Evolutionary conservation across 2,797 vertebrate genomes (phyloP).

Genomic region (Ptychobarbus kaznakovi): DNA sequence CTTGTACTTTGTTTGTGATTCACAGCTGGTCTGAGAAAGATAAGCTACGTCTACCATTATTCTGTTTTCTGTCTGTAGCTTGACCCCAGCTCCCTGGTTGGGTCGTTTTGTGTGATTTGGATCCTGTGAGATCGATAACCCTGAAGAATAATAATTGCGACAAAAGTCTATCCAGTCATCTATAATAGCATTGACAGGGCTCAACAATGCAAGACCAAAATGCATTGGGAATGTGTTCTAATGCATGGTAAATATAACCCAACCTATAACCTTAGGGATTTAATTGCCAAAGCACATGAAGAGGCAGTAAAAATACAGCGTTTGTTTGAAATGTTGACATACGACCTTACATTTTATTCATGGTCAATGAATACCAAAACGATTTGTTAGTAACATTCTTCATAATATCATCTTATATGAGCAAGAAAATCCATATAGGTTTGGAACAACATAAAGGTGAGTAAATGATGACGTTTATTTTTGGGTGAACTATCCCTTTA

Average conservation of each 20-base stretch:
- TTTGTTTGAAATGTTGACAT: neutral
- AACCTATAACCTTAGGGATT: conserved; percentile 1
- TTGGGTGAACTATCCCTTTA: neutral
- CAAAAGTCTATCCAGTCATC: neutral
- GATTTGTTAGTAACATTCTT: neutral
- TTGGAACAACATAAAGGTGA: neutral
- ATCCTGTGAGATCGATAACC: conserved; percentile 24
- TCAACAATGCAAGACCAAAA: conserved; percentile 40
- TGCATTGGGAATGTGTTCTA: conserved; percentile 46
- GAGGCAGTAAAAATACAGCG: neutral
- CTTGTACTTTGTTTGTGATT: conserved; percentile 11
- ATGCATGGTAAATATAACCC: conserved; percentile 34
- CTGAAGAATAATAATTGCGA: neutral
- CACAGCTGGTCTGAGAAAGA: conserved; percentile 25
- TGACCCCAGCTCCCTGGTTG: neutral
- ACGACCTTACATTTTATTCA: neutral
- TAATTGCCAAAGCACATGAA: neutral
- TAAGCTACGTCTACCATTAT: conserved; percentile 5
- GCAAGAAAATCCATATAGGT: neutral
- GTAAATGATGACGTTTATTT: neutral
- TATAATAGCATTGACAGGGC: neutral
- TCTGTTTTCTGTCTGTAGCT: conserved; percentile 5
- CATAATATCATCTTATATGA: neutral
- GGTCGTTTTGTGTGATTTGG: conserved; percentile 19
- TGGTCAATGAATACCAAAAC: neutral